Evolutionary conservation across 2,888 invertebrate genomes (phyloP), one percentile per base, ranked within the genome.

Genomic region (Cephalotes varians): DNA sequence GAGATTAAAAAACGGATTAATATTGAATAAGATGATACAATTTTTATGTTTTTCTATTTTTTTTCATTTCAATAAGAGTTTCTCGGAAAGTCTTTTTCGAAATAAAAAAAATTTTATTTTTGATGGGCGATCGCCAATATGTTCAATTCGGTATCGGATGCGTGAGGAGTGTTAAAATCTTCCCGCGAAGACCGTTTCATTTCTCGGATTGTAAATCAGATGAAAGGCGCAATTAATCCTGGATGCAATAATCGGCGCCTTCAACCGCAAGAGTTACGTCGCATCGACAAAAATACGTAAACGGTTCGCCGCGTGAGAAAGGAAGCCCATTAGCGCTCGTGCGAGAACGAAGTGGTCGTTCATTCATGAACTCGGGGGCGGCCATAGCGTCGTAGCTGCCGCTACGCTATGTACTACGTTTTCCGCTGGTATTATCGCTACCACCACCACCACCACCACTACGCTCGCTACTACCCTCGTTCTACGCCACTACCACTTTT

Each of bases 291-390:
- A 88, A 87, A 85, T 85, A 86, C 82, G 72, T 72, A 82, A 86
- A 69, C 56, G 80, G 81, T 81, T 72, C 58, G 82, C 60, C 64
- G 81, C 74, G 77, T 54, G 91, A 91, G 92, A 91, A 92, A 92
- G 91, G 90, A 90, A 91, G 91, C 90, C 92, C 92, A 93, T 93
- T 93, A 93, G 92, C 90, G 37, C 83, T 87, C 89, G 90, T 88
- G 89, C 88, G 90, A 85, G 84, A 85, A 88, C 85, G 88, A 87
- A 86, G 83, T 90, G 92, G 89, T 90, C 91, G 93, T 93, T 93
- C 93, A 93, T 93, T 94, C 93, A 93, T 93, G 92, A 93, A 92
- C 91, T 90, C 90, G 86, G 86, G 37, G 34, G 71, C 88, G 81
- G 81, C 81, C 84, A 85, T 77, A 58, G 76, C 81, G 80, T 86